A percentile compares a stretch with the other conserved stretches of the same genome.
Evolutionary conservation across 2,797 vertebrate genomes (phyloP).

Genomic region (Fistularia tabacaria): DNA sequence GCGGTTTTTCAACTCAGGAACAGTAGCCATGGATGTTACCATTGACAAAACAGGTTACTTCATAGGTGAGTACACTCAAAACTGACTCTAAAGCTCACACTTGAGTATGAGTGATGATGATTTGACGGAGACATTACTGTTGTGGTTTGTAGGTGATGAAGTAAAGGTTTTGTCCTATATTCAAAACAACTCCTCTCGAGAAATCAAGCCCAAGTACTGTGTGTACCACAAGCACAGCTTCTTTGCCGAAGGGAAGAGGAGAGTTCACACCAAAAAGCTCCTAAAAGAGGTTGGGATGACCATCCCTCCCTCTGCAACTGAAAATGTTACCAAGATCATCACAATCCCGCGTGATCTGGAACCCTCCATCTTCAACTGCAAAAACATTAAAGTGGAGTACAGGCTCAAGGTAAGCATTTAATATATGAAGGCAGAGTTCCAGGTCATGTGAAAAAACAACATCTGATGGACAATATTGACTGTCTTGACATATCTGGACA

Average conservation of each 20-base stretch:
- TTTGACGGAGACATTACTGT: neutral
- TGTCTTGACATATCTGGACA: too few relatives aligned
- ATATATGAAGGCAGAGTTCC: neutral
- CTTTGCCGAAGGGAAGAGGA: conserved; percentile 83
- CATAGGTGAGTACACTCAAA: conserved; percentile 49
- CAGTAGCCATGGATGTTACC: conserved; percentile 65
- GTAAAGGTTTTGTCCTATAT: conserved; percentile 83
- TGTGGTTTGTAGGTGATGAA: conserved; percentile 78
- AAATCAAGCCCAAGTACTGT: conserved; percentile 88
- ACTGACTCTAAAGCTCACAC: neutral
- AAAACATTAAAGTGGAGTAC: conserved; percentile 85
- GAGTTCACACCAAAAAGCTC: conserved; percentile 78
- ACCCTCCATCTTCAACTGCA: conserved; percentile 84
- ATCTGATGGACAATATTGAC: too few relatives aligned
- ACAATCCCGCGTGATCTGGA: conserved; percentile 78
- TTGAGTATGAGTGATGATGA: neutral
- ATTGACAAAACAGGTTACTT: conserved; percentile 65
- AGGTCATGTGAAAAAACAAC: too few relatives aligned
- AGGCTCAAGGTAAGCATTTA: conserved; percentile 80
- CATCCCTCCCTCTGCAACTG: conserved; percentile 76
- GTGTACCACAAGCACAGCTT: conserved; percentile 86
- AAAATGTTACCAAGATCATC: conserved; percentile 79
- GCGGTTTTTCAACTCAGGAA: conserved; percentile 64
- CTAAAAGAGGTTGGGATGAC: conserved; percentile 83
- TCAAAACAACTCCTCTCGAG: conserved; percentile 86